Percentiles rank a stretch among this genome's conserved stretches.
Evolutionary conservation across 2,797 vertebrate species (phyloP).

Genomic region (Crocidura indochinensis): DNA sequence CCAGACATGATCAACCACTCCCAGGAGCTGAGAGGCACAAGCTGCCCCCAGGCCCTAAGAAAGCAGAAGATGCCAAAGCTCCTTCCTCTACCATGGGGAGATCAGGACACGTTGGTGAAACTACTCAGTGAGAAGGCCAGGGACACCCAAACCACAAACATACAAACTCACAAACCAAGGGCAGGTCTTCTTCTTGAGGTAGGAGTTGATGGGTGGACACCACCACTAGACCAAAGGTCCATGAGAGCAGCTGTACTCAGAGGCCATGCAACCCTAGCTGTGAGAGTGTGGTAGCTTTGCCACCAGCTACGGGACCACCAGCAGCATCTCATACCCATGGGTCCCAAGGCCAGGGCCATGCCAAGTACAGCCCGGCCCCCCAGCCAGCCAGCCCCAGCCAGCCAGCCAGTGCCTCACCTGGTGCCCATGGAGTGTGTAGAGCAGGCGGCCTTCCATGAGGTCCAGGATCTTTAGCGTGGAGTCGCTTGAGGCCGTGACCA

Average conservation of each 20-base stretch:
- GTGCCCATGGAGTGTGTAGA: constrained; percentile 98
- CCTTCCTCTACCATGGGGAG: neutral
- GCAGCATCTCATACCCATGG: neutral
- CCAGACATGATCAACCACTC: neutral
- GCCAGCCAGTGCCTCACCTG: constrained; percentile 91
- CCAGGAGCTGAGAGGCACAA: neutral
- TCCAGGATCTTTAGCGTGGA: constrained; percentile 98
- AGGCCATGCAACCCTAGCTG: no score
- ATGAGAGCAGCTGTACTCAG: neutral
- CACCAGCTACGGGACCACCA: no score
- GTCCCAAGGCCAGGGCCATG: neutral
- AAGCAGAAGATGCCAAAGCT: neutral
- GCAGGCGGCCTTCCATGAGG: constrained; percentile 96
- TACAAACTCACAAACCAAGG: neutral
- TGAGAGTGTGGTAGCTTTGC: no score
- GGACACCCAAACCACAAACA: neutral
- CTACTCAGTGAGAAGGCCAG: neutral
- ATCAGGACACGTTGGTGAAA: neutral
- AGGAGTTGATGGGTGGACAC: neutral
- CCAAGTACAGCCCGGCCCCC: neutral
- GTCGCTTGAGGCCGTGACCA: constrained; percentile 96
- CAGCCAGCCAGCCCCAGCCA: neutral
- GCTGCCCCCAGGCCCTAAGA: neutral
- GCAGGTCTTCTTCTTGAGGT: neutral
- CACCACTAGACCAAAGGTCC: neutral